Evolutionary conservation across 2,797 vertebrate genomes (phyloP).

Genomic region (Phoxinus dragarum): DNA sequence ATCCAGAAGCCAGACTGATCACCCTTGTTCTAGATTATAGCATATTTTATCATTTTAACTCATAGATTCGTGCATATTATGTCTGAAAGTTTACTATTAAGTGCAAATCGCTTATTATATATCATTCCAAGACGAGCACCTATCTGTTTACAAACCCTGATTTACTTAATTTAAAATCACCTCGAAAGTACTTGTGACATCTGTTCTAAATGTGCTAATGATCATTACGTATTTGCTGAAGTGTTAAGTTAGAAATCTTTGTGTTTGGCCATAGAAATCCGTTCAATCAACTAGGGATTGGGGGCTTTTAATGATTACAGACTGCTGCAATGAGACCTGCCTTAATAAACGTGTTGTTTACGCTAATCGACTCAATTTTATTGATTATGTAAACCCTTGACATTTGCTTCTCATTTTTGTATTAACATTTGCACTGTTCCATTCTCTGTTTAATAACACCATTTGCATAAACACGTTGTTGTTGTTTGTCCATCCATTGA

Average conservation of each 20-base stretch:
- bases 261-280: constrained; percentile 28
- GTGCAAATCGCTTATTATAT: constrained; percentile 26
- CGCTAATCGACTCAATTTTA: constrained; percentile 45
- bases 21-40: not conserved
- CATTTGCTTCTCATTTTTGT: constrained; percentile 37
- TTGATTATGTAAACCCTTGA: constrained; percentile 41
- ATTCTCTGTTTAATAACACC: constrained; percentile 30
- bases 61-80: constrained; percentile 10
- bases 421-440: constrained; percentile 27
- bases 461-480: constrained; percentile 8
- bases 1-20: not conserved
- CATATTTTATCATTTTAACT: constrained; percentile 20
- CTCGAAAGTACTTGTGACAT: constrained; percentile 1
- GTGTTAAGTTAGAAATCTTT: constrained; percentile 28
- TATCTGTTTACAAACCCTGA: constrained; percentile 54
- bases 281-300: constrained; percentile 29
- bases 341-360: constrained; percentile 71
- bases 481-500: constrained; percentile 15
- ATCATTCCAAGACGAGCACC: not conserved
- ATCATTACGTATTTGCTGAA: constrained; percentile 16
- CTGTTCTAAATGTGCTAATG: constrained; percentile 18
- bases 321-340: constrained; percentile 62
- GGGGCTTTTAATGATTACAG: constrained; percentile 56
- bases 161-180: constrained; percentile 27
- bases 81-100: constrained; percentile 46